Evolutionary conservation across 2,797 vertebrate species (phyloP), one percentile per base, ranked within the genome.

Genomic region (Nyctalus aviator): DNA sequence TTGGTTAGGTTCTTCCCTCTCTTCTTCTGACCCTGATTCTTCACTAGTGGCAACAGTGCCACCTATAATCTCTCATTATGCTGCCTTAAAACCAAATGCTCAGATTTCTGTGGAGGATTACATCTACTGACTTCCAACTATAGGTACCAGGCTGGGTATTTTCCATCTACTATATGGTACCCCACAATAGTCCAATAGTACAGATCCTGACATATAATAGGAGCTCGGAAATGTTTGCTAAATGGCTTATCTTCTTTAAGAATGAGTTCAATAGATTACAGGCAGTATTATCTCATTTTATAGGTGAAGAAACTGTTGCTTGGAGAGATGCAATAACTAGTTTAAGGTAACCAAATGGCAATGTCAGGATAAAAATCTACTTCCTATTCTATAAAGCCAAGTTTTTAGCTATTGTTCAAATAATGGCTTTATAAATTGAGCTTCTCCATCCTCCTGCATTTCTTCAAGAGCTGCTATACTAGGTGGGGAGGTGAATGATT

Each of bases 191-290:
- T 23, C 44, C 44, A 83, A 71, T 2, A 76, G 48, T n/a, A 92
- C 21, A 87, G 9, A 57, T 59, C 53, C 12, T 88, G 41, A 79
- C 10, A 69, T 77, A 79, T 35, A 89, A 76, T 3, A 90, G 44
- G 15, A 94, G 95, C 15, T 87, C 78, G 82, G 46, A 88, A 96
- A 93, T 53, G 9, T 91, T 41, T 76, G 59, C 53, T 91, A n/a
- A 7, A 64, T 9, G 8, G 53, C 7, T 92, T 37, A 88, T 59
- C 23, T 44, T 92, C 12, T 86, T 84, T 37, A 94, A 94, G 48
- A 14, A 84, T 72, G 27, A 72, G 53, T 17, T 87, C 71, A 88
- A 77, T 75, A 85, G 46, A 86, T 6, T 73, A 6, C 14, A 95
- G 25, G 44, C 20, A 71, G 46, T 76, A 82, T 69, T 72, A 78